Base-by-base conservation (phyloP, 2,797 vertebrate species). In the Brachyrhaphis roseni region DNA sequence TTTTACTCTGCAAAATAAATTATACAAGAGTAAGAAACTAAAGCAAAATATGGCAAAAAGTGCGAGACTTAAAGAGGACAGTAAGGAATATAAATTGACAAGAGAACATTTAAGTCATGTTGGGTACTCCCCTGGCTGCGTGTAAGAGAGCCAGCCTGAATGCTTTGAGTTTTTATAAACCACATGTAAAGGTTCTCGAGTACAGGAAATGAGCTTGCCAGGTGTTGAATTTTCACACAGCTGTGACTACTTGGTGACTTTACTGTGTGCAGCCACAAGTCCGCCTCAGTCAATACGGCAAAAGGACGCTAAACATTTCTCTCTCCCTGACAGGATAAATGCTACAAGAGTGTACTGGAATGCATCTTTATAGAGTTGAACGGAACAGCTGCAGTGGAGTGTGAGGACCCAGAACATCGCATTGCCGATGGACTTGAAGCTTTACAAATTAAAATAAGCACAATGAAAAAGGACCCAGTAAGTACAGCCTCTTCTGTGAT, bases 121-220 rank as follows among this genome's bases (percentile, higher is more conserved):
- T 76, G 74, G 86, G 84, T 84, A 31, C 83, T 84, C 77, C 82
- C 74, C 83, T 47, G 5, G 47, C 78, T 47, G 6, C 57, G 80
- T 87, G 80, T 84, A 83, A 89, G 79, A 80, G 10, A 55, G 53
- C 77, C 10, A 76, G 75, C 79, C 70, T 80, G 89, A 71, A 84
- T 31, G 66, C 74, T 87, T 85, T 71, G 45, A 87, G 80, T 77
- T 82, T 82, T 68, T 84, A 16, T 45, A 84, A 92, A 92, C 93
- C 93, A 91, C 93, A 93, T 88, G 83, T 82, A 55, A 87, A 88
- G 85, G 82, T 89, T 76, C 84, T 93, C 90, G 83, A 92, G 88
- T 91, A 92, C 90, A 93, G 92, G 91, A 93, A 94, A 86, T 78
- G 77, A 90, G 85, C 57, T 78, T 79, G 82, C 53, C 82, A 87